These are phyloP conservation scores for Macaria notata DNA, from an alignment of 2,888 invertebrate genomes.

Conservation along the genomic window DNA sequence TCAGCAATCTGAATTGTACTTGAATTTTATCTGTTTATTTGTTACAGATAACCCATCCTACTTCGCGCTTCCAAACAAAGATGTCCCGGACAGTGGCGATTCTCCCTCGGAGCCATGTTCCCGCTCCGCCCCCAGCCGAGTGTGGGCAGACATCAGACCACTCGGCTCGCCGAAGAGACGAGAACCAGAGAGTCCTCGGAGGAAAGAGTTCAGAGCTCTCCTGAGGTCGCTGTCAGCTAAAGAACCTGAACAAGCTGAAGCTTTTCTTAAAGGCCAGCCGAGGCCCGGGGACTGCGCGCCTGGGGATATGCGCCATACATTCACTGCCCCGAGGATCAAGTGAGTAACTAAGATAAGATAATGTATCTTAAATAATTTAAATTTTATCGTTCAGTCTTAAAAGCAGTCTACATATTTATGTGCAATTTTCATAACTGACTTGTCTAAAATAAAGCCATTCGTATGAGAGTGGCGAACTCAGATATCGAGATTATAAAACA, in stretches of 20 bases:
- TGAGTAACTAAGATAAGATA: constrained; percentile 40
- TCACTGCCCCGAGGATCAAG: constrained; percentile 74
- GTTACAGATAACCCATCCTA: constrained; percentile 90
- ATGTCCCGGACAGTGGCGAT: constrained; percentile 61
- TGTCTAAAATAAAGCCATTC: too few relatives aligned
- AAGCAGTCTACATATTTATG: too few relatives aligned
- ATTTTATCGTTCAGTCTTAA: too few relatives aligned
- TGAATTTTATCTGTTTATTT: constrained; percentile 33
- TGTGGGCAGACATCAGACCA: constrained; percentile 75
- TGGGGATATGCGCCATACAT: constrained; percentile 72
- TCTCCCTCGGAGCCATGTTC: constrained; percentile 82
- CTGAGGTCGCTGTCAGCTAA: constrained; percentile 85
- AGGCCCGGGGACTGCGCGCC: constrained; percentile 86
- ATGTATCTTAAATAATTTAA: too few relatives aligned
- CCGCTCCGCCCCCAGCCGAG: constrained; percentile 85
- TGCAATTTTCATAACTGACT: too few relatives aligned
- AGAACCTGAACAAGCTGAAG: constrained; percentile 84
- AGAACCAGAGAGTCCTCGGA: constrained; percentile 70
- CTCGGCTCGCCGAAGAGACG: constrained; percentile 63
- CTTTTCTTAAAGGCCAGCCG: constrained; percentile 86
- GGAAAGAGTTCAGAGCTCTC: constrained; percentile 82
- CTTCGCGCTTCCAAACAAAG: constrained; percentile 84
- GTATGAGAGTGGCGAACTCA: too few relatives aligned
- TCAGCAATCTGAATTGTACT: too few relatives aligned
- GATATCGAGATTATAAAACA: too few relatives aligned